phyloP scores from a whole-genome alignment of 2,797 vertebrate genomes.

The Monodelphis domestica region DNA sequence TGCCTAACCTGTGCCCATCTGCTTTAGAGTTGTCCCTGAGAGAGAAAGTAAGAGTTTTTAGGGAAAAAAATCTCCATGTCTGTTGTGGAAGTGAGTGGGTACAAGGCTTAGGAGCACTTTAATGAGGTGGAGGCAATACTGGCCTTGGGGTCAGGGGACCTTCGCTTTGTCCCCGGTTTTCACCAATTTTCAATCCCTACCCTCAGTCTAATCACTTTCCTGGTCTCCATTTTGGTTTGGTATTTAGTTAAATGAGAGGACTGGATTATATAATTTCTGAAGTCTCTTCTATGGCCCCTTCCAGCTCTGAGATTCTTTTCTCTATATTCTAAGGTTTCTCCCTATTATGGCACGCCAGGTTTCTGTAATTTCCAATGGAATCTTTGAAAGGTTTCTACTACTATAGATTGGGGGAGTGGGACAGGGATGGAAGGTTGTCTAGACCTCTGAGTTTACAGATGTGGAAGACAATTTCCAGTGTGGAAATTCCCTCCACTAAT shows the following conservation, averaged over 20 bases:
- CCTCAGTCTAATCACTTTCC: background rate
- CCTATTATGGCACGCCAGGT: background rate
- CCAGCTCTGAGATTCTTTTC: background rate
- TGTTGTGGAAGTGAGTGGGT: background rate
- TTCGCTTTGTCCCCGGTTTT: background rate
- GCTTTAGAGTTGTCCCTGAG: too few relatives aligned
- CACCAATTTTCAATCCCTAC: too few relatives aligned
- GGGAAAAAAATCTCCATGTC: background rate
- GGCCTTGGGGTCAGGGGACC: background rate
- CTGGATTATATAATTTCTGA: background rate
- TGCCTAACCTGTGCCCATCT: too few relatives aligned
- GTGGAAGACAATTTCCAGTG: background rate
- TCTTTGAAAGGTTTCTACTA: background rate
- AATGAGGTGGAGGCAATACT: background rate
- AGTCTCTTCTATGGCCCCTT: background rate
- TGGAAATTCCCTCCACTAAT: background rate
- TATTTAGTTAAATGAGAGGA: background rate
- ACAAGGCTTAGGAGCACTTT: background rate
- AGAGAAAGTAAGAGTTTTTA: too few relatives aligned
- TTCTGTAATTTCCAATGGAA: background rate
- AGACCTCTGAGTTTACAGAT: background rate
- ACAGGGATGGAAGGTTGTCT: background rate
- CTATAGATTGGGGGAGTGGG: background rate
- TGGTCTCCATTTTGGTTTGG: background rate
- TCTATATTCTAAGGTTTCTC: background rate